A percentile compares a stretch with the other conserved stretches of the same genome.
Evolutionary conservation across 1,140 invertebrate genomes (phyloP).

Genomic region (Penaeus japonicus): DNA sequence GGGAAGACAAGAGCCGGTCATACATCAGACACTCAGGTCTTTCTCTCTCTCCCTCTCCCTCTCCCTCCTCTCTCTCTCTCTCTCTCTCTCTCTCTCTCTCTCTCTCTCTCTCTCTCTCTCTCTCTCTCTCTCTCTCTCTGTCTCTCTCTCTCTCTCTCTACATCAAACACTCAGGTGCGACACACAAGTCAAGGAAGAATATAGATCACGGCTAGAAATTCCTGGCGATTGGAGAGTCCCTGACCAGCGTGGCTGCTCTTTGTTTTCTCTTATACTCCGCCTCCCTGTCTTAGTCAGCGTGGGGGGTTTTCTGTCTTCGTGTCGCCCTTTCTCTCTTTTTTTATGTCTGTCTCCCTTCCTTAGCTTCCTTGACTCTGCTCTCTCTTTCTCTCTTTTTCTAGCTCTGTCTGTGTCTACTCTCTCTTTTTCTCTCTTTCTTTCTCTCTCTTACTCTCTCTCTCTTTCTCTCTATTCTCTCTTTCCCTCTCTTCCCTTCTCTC

Average conservation of each 20-base stretch:
- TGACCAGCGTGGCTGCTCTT: background rate
- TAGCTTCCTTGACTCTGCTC: background rate
- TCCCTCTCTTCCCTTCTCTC: background rate
- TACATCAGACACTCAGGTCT: too few relatives aligned
- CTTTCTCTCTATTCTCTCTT: background rate
- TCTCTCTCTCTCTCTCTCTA: background rate
- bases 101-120: background rate
- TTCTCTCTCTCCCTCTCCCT: too few relatives aligned
- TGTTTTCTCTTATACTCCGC: background rate
- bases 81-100: too few relatives aligned
- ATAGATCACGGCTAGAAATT: too few relatives aligned
- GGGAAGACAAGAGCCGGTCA: too few relatives aligned
- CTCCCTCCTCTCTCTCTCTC: too few relatives aligned
- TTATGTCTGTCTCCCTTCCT: background rate
- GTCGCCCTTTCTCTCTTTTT: background rate
- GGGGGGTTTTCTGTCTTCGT: background rate
- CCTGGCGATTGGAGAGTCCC: too few relatives aligned
- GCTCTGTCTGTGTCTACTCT: background rate
- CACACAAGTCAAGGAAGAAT: background rate
- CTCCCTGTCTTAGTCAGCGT: background rate
- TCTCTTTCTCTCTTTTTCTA: background rate
- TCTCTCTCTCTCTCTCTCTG: background rate
- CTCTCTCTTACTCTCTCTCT: background rate
- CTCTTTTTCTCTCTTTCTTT: background rate
- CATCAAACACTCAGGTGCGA: background rate